These are phyloP conservation scores for Chlorops oryzae DNA, from an alignment of 1,140 invertebrate species.

Conservation along the genomic window DNA sequence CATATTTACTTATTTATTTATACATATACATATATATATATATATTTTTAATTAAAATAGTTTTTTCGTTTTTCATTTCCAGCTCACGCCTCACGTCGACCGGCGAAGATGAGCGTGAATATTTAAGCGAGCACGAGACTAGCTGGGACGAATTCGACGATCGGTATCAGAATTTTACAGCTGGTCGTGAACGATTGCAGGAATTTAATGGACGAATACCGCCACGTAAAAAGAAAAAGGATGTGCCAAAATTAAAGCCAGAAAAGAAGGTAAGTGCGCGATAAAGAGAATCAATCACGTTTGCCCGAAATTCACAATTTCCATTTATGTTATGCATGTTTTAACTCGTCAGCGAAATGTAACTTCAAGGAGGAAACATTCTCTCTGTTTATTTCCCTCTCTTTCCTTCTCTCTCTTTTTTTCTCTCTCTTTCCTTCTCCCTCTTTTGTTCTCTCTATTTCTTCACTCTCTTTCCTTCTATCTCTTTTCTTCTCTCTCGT, in stretches of 20 bases:
- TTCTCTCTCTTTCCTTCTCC: too few relatives aligned
- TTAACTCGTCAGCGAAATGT: too few relatives aligned
- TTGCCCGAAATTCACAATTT: too few relatives aligned
- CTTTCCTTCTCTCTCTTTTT: too few relatives aligned
- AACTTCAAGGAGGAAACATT: too few relatives aligned
- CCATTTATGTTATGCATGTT: too few relatives aligned
- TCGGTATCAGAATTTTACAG: slow-evolving; percentile 43
- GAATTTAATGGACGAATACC: slow-evolving; percentile 46
- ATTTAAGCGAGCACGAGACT: slow-evolving; percentile 44
- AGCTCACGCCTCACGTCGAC: slow-evolving; percentile 45
- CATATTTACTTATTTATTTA: not conserved
- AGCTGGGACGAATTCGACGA: slow-evolving; percentile 47
- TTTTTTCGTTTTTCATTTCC: slow-evolving; percentile 8
- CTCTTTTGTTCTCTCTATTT: too few relatives aligned
- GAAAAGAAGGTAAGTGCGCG: slow-evolving; percentile 18
- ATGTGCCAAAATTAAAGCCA: slow-evolving; percentile 17
- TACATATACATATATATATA: not conserved
- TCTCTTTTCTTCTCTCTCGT: too few relatives aligned
- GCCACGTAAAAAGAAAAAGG: slow-evolving; percentile 44
- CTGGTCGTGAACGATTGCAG: slow-evolving; percentile 42
- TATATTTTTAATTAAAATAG: not conserved
- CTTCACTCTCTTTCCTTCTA: too few relatives aligned
- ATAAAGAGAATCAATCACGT: too few relatives aligned
- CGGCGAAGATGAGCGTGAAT: slow-evolving; percentile 44
- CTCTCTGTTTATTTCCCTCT: too few relatives aligned